Percentiles rank a stretch among this genome's conserved stretches.
These are phyloP conservation scores for Noctua janthina DNA, from an alignment of 2,888 invertebrate genomes.

Conservation along the genomic window DNA sequence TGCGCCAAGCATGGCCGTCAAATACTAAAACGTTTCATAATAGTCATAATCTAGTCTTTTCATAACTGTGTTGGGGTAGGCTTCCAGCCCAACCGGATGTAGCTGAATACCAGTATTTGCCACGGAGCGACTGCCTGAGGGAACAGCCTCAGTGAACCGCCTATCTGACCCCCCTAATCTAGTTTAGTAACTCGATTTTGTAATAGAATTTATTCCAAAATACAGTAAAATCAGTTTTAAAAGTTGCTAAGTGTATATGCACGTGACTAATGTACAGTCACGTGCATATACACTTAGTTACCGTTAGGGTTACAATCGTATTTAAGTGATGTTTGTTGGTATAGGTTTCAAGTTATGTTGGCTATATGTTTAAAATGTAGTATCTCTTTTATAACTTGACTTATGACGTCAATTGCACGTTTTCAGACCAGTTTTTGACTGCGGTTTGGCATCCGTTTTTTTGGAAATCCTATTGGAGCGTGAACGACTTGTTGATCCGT, in stretches of 20 bases:
- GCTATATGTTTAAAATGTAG: background rate
- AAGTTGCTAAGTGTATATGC: background rate
- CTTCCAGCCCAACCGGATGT: too few relatives aligned
- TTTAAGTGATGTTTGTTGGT: background rate
- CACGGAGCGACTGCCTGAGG: too few relatives aligned
- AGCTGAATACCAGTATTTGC: too few relatives aligned
- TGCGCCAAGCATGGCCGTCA: too few relatives aligned
- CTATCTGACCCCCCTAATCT: too few relatives aligned
- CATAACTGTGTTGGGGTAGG: too few relatives aligned
- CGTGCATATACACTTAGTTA: background rate
- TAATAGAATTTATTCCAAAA: background rate
- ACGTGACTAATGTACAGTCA: too few relatives aligned
- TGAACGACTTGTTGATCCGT: background rate
- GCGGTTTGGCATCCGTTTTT: background rate
- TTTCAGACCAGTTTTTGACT: slow-evolving; percentile 11
- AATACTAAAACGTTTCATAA: too few relatives aligned
- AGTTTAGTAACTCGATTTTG: too few relatives aligned
- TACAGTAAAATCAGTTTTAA: background rate
- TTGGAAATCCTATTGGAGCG: background rate
- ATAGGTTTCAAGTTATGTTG: slow-evolving; percentile 3
- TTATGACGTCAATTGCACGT: slow-evolving; percentile 1
- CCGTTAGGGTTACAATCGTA: background rate
- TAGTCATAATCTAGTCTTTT: too few relatives aligned
- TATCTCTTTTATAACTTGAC: slow-evolving; percentile 1
- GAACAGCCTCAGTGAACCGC: too few relatives aligned